Percentiles rank a stretch among this genome's conserved stretches.
phyloP scores from a whole-genome alignment of 2,113 vertebrate genomes.

The Dipodomys spectabilis region DNA sequence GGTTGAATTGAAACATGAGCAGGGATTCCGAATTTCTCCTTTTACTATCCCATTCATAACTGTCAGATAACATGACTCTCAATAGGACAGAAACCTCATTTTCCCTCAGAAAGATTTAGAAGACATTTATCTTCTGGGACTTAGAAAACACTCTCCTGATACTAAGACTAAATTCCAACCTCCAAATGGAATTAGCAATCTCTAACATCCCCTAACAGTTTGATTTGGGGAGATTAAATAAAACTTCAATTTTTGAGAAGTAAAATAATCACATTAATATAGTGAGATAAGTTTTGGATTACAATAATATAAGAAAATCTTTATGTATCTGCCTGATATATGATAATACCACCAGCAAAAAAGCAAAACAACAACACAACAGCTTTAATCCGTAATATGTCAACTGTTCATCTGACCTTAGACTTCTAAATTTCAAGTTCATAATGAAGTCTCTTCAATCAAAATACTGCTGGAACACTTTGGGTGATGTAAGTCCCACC shows the following conservation, averaged over 20 bases:
- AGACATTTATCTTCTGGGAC: neutral
- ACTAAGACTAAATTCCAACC: neutral
- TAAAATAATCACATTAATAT: neutral
- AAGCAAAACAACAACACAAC: neutral
- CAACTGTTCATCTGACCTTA: neutral
- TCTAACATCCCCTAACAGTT: neutral
- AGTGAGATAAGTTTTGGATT: neutral
- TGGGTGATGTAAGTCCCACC: constrained; percentile 1
- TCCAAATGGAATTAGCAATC: neutral
- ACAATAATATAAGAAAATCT: neutral
- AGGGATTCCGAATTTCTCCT: neutral
- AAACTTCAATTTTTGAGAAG: neutral
- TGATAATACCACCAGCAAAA: neutral
- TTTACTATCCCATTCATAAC: neutral
- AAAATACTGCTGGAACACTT: constrained; percentile 40
- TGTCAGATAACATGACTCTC: constrained; percentile 6
- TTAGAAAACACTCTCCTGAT: neutral
- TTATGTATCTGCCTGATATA: neutral
- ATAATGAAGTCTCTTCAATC: neutral
- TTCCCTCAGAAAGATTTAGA: neutral
- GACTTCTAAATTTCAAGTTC: constrained; percentile 27
- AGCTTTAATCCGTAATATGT: neutral
- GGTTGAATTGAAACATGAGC: neutral
- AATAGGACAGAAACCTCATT: neutral
- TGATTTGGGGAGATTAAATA: neutral